These are phyloP conservation scores for Lasioglossum villosulum DNA, from an alignment of 2,888 invertebrate genomes.

Conservation along the genomic window DNA sequence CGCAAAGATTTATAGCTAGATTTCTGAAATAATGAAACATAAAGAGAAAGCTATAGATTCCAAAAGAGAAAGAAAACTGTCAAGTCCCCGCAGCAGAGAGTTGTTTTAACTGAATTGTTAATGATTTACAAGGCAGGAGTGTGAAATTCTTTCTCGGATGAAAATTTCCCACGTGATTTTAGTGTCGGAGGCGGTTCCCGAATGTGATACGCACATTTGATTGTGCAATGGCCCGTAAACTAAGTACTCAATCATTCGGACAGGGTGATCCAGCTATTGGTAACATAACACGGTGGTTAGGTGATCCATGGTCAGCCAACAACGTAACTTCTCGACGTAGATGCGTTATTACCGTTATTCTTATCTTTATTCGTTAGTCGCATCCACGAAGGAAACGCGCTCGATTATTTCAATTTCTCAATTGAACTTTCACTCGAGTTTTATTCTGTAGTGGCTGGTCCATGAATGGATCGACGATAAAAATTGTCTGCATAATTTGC, in stretches of 20 bases:
- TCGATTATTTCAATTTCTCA: not conserved
- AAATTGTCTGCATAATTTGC: not conserved
- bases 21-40: not conserved
- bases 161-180: constrained; percentile 39
- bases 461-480: not conserved
- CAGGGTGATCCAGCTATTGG: constrained; percentile 16
- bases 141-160: not conserved
- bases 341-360: not conserved
- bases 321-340: not conserved
- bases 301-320: constrained; percentile 24
- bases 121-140: not conserved
- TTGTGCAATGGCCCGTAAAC: constrained; percentile 30
- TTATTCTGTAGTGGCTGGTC: not conserved
- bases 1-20: not conserved
- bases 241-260: constrained; percentile 28
- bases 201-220: constrained; percentile 44
- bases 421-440: not conserved
- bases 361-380: not conserved
- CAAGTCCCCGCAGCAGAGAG: not conserved
- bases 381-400: not conserved
- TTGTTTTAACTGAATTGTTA: not conserved
- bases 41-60: not conserved
- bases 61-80: not conserved
- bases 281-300: constrained; percentile 47
- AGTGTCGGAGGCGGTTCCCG: constrained; percentile 8